A percentile compares a stretch with the other conserved stretches of the same genome.
phyloP scores from a whole-genome alignment of 2,113 vertebrate genomes.

The Micronycteris hirsuta region DNA sequence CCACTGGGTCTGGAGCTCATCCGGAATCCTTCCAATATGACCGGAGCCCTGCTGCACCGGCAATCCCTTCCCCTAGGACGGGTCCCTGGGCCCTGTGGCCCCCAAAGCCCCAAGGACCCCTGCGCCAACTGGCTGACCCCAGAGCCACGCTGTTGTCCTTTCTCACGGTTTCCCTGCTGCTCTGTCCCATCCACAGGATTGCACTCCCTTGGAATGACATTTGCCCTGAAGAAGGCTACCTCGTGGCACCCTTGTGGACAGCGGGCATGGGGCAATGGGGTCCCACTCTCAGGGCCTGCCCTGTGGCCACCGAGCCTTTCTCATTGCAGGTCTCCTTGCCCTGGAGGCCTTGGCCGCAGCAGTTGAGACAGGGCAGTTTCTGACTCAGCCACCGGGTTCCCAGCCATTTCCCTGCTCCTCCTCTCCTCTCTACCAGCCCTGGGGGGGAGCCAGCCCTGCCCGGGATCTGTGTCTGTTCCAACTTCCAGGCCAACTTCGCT shows the following conservation, averaged over 20 bases:
- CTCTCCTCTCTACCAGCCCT: neutral
- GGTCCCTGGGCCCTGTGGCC: fast-evolving
- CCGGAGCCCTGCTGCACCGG: neutral
- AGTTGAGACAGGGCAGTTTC: neutral
- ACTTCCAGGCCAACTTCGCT: neutral
- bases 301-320: neutral
- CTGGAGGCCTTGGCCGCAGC: neutral
- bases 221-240: neutral
- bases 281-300: neutral
- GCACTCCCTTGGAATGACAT: neutral
- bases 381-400: neutral
- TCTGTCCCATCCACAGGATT: neutral
- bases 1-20: neutral
- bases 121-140: neutral
- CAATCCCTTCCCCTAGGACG: neutral
- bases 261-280: fast-evolving
- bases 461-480: neutral
- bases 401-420: neutral
- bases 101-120: neutral
- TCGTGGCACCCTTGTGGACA: neutral
- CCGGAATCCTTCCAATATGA: neutral
- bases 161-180: neutral
- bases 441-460: neutral
- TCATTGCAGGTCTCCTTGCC: no score
- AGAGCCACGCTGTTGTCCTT: neutral